Evolutionary conservation across 2,113 vertebrate genomes (phyloP).

Genomic region (Lipotes vexillifer): DNA sequence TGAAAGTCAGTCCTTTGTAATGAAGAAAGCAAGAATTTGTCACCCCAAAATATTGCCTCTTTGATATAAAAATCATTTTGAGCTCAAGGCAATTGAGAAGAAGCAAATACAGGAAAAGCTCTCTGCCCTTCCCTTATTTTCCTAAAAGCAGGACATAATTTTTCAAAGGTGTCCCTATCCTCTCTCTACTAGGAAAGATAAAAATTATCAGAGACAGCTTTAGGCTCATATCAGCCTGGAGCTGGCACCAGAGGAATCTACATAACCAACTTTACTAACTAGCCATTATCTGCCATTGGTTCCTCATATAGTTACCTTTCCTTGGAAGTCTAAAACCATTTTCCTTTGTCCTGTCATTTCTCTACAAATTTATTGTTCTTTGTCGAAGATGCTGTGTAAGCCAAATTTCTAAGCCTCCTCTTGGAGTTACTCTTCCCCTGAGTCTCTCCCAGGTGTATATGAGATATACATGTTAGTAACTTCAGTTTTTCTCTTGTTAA

Average conservation of each 20-base stretch:
- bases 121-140: neutral
- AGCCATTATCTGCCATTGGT: neutral
- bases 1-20: neutral
- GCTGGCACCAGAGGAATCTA: neutral
- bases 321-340: neutral
- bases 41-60: neutral
- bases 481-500: neutral
- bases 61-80: neutral
- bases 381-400: neutral
- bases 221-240: neutral
- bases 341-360: neutral
- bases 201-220: neutral
- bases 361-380: neutral
- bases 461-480: neutral
- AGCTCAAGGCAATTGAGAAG: neutral
- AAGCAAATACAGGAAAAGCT: neutral
- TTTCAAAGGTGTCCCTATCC: neutral
- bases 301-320: neutral
- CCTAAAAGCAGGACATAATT: neutral
- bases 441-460: neutral
- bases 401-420: neutral
- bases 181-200: neutral
- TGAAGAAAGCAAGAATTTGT: neutral
- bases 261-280: neutral
- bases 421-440: neutral